Conservation (phyloP, 1,140 invertebrate species). For the Brachystomella parvula region DNA sequence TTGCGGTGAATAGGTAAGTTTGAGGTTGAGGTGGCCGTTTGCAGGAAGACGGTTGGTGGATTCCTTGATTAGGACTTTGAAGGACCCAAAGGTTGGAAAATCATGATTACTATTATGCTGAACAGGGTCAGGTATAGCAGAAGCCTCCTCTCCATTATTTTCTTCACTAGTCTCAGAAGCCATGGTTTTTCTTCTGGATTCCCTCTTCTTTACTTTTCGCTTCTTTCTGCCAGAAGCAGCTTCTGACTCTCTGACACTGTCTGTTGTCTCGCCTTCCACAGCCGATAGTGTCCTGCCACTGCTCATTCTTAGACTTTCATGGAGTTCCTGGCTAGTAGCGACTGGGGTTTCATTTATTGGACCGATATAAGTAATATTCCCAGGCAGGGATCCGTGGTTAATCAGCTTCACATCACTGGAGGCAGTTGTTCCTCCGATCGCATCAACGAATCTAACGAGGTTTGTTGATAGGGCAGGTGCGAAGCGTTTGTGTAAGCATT, state of each 20-base stretch:
- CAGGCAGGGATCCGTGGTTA: constrained; percentile 7
- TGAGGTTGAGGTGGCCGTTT: background rate
- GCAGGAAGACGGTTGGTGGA: background rate
- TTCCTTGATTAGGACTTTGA: constrained; percentile 5
- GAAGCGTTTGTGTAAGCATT: constrained; percentile 12
- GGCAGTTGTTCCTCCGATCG: constrained; percentile 3
- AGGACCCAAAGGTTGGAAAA: background rate
- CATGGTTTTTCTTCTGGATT: too few species aligned
- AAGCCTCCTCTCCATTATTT: too few species aligned
- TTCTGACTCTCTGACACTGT: too few species aligned
- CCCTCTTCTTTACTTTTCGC: too few species aligned
- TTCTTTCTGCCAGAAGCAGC: too few species aligned
- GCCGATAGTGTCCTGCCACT: too few species aligned
- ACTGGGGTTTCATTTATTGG: background rate
- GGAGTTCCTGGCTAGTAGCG: background rate
- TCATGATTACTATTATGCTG: background rate
- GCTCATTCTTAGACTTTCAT: background rate
- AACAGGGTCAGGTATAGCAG: background rate
- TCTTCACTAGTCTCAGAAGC: too few species aligned
- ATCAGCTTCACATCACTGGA: background rate
- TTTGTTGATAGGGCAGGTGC: background rate
- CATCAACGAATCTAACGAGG: background rate
- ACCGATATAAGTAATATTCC: background rate
- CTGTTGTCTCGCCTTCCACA: too few species aligned
- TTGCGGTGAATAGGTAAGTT: background rate